These are phyloP conservation scores for Mormyrus iriodes DNA, from an alignment of 2,113 vertebrate species.

Conservation along the genomic window DNA sequence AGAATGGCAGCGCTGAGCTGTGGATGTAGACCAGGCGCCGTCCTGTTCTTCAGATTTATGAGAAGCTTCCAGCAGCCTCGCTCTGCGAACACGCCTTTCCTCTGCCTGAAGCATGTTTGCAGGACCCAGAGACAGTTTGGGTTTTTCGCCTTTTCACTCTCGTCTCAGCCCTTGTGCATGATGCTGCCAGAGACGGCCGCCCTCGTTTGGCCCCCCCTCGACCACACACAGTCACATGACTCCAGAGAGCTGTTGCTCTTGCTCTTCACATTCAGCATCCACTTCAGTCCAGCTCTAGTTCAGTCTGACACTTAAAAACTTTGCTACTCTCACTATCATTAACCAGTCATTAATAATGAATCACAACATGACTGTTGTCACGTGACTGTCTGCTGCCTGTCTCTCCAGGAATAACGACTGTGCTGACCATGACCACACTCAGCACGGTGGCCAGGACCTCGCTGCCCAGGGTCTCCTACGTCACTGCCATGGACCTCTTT, in stretches of 20 bases:
- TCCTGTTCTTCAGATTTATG: background rate
- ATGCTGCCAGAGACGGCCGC: background rate
- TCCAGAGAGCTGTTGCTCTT: background rate
- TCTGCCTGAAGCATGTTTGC: background rate
- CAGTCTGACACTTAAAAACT: no score
- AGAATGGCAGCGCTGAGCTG: background rate
- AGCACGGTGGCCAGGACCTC: slow-evolving; percentile 90
- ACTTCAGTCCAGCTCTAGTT: no score
- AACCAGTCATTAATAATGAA: background rate
- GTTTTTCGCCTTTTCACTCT: background rate
- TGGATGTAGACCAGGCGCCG: background rate
- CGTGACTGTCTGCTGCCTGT: slow-evolving; percentile 14
- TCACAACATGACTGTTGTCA: background rate
- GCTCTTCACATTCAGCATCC: no score
- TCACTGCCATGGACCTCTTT: slow-evolving; percentile 95
- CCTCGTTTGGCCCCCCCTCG: background rate
- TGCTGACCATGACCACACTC: slow-evolving; percentile 93
- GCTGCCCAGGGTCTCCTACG: slow-evolving; percentile 85
- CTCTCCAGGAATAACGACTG: slow-evolving; percentile 85
- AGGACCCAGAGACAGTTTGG: background rate
- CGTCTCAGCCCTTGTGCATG: background rate
- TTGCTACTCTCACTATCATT: background rate
- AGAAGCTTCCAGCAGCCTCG: background rate
- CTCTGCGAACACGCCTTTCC: background rate
- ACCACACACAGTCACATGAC: background rate